Percentiles rank a stretch among this genome's conserved stretches.
Conservation (phyloP, 2,113 vertebrate genomes). For the Chionodraco myersi region DNA sequence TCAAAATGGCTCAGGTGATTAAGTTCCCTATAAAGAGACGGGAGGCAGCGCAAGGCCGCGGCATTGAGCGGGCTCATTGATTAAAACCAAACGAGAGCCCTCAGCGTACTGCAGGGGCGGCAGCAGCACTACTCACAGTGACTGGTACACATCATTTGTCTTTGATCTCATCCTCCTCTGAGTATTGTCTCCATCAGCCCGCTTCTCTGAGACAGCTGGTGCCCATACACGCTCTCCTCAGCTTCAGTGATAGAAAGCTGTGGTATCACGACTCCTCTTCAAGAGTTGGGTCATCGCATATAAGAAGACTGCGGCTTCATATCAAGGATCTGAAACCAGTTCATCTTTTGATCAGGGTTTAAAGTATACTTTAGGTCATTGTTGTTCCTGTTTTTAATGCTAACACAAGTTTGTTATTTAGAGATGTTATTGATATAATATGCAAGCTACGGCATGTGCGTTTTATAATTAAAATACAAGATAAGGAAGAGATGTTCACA, state of each 20-base stretch:
- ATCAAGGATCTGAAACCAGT: slow-evolving; percentile 8
- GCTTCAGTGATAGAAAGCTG: slow-evolving; percentile 3
- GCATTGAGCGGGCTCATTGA: slow-evolving; percentile 78
- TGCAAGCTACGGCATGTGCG: background rate
- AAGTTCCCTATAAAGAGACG: slow-evolving; percentile 73
- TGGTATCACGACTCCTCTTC: slow-evolving; percentile 14
- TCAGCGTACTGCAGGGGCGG: slow-evolving; percentile 27
- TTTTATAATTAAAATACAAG: background rate
- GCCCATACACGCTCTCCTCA: slow-evolving; percentile 8
- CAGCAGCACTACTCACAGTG: slow-evolving; percentile 35
- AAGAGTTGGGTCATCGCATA: background rate
- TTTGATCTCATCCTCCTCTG: slow-evolving; percentile 62
- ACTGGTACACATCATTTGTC: slow-evolving; percentile 55
- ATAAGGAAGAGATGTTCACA: background rate
- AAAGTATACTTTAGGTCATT: no score
- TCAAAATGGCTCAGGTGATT: slow-evolving; percentile 78
- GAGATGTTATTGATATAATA: background rate
- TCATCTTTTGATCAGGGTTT: slow-evolving; percentile 1
- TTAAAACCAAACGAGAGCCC: slow-evolving; percentile 75
- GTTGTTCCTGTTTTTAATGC: background rate
- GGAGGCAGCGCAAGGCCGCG: slow-evolving; percentile 68
- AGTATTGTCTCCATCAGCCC: slow-evolving; percentile 53
- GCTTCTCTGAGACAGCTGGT: slow-evolving; percentile 43
- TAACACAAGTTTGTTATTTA: background rate
- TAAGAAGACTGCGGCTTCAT: slow-evolving; percentile 3